Percentiles rank a stretch among this genome's conserved stretches.
Evolutionary conservation across 2,113 vertebrate genomes (phyloP).

Genomic region (Podarcis muralis): DNA sequence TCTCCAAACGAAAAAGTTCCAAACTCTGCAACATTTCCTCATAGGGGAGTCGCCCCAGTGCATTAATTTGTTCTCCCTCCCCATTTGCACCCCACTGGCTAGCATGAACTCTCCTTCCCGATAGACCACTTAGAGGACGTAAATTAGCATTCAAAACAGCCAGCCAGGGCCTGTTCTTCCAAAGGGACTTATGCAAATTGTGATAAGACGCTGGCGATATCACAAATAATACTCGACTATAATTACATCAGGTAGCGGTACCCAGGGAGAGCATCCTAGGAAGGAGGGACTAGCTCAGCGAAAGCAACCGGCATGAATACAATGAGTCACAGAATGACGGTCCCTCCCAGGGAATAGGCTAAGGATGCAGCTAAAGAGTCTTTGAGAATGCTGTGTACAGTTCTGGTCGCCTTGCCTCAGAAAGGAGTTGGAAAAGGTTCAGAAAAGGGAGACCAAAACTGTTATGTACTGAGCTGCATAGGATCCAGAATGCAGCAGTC

Average conservation of each 20-base stretch:
- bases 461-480: too few relatives aligned
- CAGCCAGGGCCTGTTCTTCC: not conserved
- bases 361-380: too few relatives aligned
- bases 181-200: not conserved
- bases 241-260: not conserved
- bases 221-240: slow-evolving; percentile 4
- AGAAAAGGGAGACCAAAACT: too few relatives aligned
- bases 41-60: too few relatives aligned
- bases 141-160: not conserved
- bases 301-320: not conserved
- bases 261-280: not conserved
- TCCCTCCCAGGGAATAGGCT: not conserved
- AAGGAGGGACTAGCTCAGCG: not conserved
- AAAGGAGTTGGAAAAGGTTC: too few relatives aligned
- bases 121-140: too few relatives aligned
- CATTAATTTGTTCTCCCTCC: not conserved
- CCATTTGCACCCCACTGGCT: too few relatives aligned
- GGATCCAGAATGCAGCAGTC: too few relatives aligned
- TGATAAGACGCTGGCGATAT: not conserved
- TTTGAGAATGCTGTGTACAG: too few relatives aligned
- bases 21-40: too few relatives aligned
- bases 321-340: not conserved
- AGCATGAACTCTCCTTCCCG: not conserved
- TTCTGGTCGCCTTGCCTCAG: too few relatives aligned
- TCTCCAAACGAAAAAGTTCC: too few relatives aligned